Conservation (phyloP, 2,113 vertebrate species). For the Chelonoidis abingdonii region DNA sequence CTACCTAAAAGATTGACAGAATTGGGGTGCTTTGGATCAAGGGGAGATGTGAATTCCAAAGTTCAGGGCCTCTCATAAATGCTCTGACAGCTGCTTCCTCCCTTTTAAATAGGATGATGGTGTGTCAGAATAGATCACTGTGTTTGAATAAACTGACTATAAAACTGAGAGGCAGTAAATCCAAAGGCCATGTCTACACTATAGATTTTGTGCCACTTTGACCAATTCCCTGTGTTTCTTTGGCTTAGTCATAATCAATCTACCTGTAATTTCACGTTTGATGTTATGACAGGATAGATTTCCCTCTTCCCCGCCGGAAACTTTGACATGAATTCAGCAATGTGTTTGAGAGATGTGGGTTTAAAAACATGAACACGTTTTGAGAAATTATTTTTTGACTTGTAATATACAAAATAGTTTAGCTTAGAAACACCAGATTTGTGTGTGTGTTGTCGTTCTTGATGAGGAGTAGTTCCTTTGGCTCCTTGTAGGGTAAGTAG, state of each 20-base stretch:
- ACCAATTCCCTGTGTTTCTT: not conserved
- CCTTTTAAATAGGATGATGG: not conserved
- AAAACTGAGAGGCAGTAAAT: not conserved
- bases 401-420: not conserved
- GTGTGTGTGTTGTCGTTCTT: too few species aligned
- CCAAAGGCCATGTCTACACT: not conserved
- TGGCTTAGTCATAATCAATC: not conserved
- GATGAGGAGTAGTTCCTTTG: too few species aligned
- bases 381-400: not conserved
- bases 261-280: not conserved
- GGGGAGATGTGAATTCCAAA: not conserved
- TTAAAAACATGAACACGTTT: not conserved
- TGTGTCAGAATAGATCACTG: not conserved
- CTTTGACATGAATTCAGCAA: not conserved
- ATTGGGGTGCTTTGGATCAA: not conserved
- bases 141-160: not conserved
- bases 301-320: not conserved
- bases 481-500: too few species aligned
- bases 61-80: not conserved
- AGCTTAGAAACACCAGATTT: too few species aligned
- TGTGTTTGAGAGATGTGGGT: not conserved
- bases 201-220: not conserved
- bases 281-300: not conserved
- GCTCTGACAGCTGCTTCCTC: not conserved
- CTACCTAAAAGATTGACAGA: not conserved